Conservation (phyloP, 1,140 invertebrate species). For the Bradysia coprophila region DNA sequence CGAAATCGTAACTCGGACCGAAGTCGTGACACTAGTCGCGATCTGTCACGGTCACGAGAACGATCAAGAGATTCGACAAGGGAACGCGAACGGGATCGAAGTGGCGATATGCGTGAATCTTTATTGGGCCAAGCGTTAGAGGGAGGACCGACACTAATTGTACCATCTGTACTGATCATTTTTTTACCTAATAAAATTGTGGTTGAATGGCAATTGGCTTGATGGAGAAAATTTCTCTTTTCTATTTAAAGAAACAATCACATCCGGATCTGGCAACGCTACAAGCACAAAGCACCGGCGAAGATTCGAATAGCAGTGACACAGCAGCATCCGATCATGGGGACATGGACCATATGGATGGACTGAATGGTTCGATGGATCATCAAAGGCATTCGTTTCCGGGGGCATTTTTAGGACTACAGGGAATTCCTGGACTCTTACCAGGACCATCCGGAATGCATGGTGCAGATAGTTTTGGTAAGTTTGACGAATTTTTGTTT, state of each 20-base stretch:
- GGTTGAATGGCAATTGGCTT: neutral
- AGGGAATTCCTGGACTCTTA: conserved; percentile 52
- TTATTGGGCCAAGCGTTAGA: conserved; percentile 56
- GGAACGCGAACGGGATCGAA: conserved; percentile 1
- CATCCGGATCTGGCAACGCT: conserved; percentile 17
- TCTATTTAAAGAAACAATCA: conserved; percentile 8
- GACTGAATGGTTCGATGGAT: conserved; percentile 29
- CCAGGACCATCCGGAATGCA: conserved; percentile 70
- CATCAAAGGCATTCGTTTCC: conserved; percentile 44
- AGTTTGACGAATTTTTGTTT: conserved; percentile 32
- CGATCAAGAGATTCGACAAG: conserved; percentile 4
- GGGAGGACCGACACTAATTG: conserved; percentile 1
- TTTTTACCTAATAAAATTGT: neutral
- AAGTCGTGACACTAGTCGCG: conserved; percentile 9
- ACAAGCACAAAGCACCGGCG: conserved; percentile 52
- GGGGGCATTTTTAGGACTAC: conserved; percentile 47
- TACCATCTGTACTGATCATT: neutral
- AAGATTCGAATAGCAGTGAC: conserved; percentile 51
- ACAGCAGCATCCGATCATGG: conserved; percentile 45
- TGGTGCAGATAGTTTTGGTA: conserved; percentile 58
- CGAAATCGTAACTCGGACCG: conserved; percentile 11
- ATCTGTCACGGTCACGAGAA: conserved; percentile 18
- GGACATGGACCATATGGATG: conserved; percentile 19
- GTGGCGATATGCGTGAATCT: conserved; percentile 40
- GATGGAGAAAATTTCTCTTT: too few species aligned